Base-by-base conservation (phyloP, 2,797 vertebrate species). In the Hoplostethus atlanticus region DNA sequence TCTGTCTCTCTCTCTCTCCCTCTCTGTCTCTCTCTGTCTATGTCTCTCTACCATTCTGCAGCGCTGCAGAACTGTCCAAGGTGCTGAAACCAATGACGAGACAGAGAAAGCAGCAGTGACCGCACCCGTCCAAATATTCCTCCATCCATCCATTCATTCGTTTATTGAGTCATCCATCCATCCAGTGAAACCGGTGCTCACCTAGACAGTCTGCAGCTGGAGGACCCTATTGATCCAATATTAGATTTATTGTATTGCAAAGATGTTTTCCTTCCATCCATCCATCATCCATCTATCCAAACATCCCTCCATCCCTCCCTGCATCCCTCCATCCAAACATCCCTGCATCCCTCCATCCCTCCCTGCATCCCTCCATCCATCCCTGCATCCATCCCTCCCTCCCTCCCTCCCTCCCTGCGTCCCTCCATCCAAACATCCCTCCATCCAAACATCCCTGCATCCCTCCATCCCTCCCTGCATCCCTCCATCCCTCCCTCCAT, bases 11-110 rank as follows among this genome's bases (percentile, higher is more conserved):
- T 34, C 59, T 48, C 44, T 6, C 28, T 31, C 42, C 7, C 44
- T 31, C 28, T 63, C 21, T 21, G 21, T 21, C 21, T 48, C 36
- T 25, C 15, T 25, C 42, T 11, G 3, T 61, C 21, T 12, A n/a
- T 34, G 30, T 63, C 64, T 56, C 52, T 55, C 17, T 28, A 12
- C 44, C 71, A 7, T 42, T 67, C 73, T 75, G 84, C 80, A 76
- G 77, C 72, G 70, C 74, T 71, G 72, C 76, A 48, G 70, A 57
- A 15, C 67, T 69, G n/a, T 66, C 70, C 36, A 16, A 7, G 44
- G 62, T 64, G 60, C 66, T 57, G 65, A 57, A 64, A 21, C 31
- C 4, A 13, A 8, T 6, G 16, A 28, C 34, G 34, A 31, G 10
- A 34, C 11, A 55, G 28, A 9, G 12, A 21, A 21, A 21, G 21